Base-by-base conservation (phyloP, 2,888 invertebrate species). In the Temnothorax ravouxi region DNA sequence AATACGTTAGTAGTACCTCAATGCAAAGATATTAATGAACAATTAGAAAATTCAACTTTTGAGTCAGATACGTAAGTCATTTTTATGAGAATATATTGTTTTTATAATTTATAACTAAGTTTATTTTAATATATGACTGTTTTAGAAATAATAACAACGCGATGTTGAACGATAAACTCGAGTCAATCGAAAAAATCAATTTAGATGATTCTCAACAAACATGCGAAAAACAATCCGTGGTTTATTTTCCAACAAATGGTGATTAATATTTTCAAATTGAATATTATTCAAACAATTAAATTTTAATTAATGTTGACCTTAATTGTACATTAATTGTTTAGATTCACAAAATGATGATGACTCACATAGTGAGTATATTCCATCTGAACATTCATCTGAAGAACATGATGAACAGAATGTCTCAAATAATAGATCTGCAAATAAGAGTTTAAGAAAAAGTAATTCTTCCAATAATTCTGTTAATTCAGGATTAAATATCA, bases 1-100 rank as follows among this genome's bases (percentile, higher is more conserved):
- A 66, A 66, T 47, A 15, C 3, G 25, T 66, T 66, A 66, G 47
- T 66, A 25, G 66, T 66, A 66, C 25, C 44, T 66, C 66, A 66
- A 66, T 66, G 47, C 2, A 18, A 66, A 66, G 18, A 47, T 66
- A 47, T 29, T 47, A 47, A 25, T 47, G 25, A 66, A 18, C 47
- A 29, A 66, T 25, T 66, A 15, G 47, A 66, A 25, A 4, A 66
- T 1, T 66, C 18, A 29, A 0, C 9, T 66, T 47, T 25, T 47
- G 18, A 21, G 9, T 47, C 2, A 66, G 47, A 66, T 66, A 18
- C 25, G 66, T 29, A 47, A 66, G 2, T 25, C 21, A 44, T 47
- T 66, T 29, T 15, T 8, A 62, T 21, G 13, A 64, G 64, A 64
- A 64, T 3, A 34, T 15, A 3, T 15, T 29, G 15, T 66, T 9